Percentiles rank a stretch among this genome's conserved stretches.
phyloP scores from a whole-genome alignment of 2,113 vertebrate genomes.

The Oreamnos americanus region DNA sequence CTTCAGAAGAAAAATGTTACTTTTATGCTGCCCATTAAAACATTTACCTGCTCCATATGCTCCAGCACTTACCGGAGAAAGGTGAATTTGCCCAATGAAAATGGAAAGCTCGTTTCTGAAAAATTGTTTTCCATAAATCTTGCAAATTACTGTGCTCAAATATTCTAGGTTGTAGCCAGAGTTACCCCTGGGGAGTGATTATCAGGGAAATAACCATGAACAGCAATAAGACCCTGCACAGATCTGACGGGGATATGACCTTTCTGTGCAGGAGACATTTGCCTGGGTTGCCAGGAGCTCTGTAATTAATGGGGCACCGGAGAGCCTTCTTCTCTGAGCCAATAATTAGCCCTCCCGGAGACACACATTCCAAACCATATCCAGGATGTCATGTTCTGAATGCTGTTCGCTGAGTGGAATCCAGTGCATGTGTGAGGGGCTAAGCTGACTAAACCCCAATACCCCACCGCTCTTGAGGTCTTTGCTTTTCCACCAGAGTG shows the following conservation, averaged over 20 bases:
- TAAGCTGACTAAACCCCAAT: accelerated
- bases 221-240: neutral
- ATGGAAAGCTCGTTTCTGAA: constrained; percentile 44
- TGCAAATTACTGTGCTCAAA: constrained; percentile 48
- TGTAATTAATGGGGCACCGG: constrained; percentile 17
- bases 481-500: neutral
- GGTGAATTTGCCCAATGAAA: constrained; percentile 55
- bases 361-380: neutral
- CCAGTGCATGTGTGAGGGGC: neutral
- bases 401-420: neutral
- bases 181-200: constrained; percentile 31
- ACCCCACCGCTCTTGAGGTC: accelerated
- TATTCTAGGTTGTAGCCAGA: constrained; percentile 38
- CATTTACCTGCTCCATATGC: constrained; percentile 52
- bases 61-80: constrained; percentile 34
- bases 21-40: constrained; percentile 53
- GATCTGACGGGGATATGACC: constrained; percentile 13
- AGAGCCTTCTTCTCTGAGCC: neutral
- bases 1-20: constrained; percentile 48
- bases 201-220: constrained; percentile 20
- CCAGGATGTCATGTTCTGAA: neutral
- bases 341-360: constrained; percentile 18
- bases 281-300: neutral
- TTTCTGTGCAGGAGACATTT: neutral
- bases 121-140: constrained; percentile 66